A percentile compares a stretch with the other conserved stretches of the same genome.
phyloP scores from a whole-genome alignment of 2,113 vertebrate species.

The Pao palembangensis region DNA sequence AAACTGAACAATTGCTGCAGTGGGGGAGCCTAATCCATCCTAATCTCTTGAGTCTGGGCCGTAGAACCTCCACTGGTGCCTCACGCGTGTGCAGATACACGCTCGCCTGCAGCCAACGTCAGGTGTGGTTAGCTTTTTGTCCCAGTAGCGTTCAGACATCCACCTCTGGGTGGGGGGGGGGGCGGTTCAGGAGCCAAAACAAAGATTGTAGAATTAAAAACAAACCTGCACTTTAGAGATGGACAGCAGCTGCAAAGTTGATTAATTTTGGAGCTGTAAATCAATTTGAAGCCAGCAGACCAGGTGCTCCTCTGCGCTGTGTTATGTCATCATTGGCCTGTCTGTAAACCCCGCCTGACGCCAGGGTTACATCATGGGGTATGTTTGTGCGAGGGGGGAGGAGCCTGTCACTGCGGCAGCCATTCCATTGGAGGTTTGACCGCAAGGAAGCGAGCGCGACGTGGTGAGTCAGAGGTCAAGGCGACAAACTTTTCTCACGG shows the following conservation, averaged over 20 bases:
- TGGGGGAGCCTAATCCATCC: too few relatives aligned
- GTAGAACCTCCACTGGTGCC: background rate
- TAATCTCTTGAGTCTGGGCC: too few relatives aligned
- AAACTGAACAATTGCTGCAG: too few relatives aligned
- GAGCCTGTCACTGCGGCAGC: background rate
- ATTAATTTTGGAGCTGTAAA: background rate
- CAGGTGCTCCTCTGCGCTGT: background rate
- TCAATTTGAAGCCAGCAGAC: background rate
- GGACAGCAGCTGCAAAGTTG: background rate
- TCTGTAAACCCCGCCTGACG: background rate
- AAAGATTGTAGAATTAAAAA: background rate
- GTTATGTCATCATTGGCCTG: background rate
- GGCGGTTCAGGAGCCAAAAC: constrained; percentile 32
- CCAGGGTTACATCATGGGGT: background rate
- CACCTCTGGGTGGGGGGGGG: constrained; percentile 39
- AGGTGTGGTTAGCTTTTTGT: constrained; percentile 60
- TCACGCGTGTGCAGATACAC: constrained; percentile 5
- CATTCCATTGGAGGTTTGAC: background rate
- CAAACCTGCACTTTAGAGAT: background rate
- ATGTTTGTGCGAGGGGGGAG: background rate
- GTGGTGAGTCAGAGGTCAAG: background rate
- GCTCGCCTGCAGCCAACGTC: constrained; percentile 58
- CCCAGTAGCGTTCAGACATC: constrained; percentile 52
- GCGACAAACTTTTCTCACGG: background rate
- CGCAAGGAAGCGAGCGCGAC: too few relatives aligned